These are phyloP conservation scores for Enteromius unitaeniatus DNA, from an alignment of 2,797 vertebrate species.

Conservation along the genomic window DNA sequence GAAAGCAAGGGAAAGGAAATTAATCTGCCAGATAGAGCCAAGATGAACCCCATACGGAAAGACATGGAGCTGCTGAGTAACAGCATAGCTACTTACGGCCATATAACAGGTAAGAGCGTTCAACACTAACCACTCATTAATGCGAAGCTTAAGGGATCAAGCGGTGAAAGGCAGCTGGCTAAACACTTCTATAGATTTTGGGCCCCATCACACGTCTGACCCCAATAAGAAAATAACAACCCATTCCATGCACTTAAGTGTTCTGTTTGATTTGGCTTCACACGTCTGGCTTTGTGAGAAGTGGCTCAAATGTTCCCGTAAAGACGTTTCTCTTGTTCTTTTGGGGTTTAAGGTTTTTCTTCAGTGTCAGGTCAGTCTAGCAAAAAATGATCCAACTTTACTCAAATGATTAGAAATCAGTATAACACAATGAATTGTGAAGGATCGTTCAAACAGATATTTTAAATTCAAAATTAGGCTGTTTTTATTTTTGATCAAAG, in stretches of 20 bases:
- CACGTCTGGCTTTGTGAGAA: slow-evolving; percentile 14
- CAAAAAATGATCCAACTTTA: neutral
- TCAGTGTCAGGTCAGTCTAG: neutral
- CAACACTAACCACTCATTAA: neutral
- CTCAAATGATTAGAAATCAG: neutral
- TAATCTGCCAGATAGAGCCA: slow-evolving; percentile 27
- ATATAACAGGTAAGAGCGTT: slow-evolving; percentile 73
- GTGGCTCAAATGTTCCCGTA: neutral
- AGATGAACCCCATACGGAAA: slow-evolving; percentile 75
- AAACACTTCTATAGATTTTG: neutral
- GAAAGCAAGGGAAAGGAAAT: neutral
- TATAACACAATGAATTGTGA: neutral
- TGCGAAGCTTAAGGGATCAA: neutral
- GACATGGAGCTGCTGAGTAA: slow-evolving; percentile 83
- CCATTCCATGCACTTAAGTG: slow-evolving; percentile 49
- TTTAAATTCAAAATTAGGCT: neutral
- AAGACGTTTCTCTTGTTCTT: neutral
- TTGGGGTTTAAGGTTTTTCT: neutral
- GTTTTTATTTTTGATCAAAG: neutral
- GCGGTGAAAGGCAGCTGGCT: neutral
- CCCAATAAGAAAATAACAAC: slow-evolving; percentile 16
- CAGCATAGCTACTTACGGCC: slow-evolving; percentile 81
- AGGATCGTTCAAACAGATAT: neutral
- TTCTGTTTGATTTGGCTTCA: slow-evolving; percentile 61
- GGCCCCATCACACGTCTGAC: neutral